These are phyloP conservation scores for Perizoma flavofasciatum DNA, from an alignment of 2,888 invertebrate species.

Conservation along the genomic window DNA sequence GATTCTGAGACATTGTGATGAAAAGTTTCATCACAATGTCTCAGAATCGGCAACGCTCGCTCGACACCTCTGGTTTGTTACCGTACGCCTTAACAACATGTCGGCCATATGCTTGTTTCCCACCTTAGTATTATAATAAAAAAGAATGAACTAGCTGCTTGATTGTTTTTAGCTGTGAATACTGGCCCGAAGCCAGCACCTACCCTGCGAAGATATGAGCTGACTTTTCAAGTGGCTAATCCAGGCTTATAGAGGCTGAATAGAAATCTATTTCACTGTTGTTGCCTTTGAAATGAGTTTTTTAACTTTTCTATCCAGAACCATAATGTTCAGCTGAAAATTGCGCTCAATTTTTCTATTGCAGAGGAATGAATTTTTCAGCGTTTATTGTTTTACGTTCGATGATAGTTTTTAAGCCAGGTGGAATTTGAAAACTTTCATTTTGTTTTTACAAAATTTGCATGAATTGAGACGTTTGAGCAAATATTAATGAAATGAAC, in stretches of 20 bases:
- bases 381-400: conserved; percentile 8
- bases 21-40: too few relatives aligned
- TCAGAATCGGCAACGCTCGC: too few relatives aligned
- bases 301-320: conserved; percentile 12
- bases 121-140: not conserved
- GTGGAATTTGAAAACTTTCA: not conserved
- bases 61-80: too few relatives aligned
- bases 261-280: conserved; percentile 29
- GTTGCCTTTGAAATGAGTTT: conserved; percentile 23
- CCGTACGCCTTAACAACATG: too few relatives aligned
- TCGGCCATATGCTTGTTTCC: too few relatives aligned
- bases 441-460: not conserved
- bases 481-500: not conserved
- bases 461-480: not conserved
- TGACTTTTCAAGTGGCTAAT: conserved; percentile 37
- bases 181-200: conserved; percentile 34
- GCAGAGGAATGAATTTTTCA: conserved; percentile 10
- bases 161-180: conserved; percentile 1
- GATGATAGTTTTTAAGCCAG: not conserved
- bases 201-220: conserved; percentile 29
- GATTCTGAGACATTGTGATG: too few relatives aligned
- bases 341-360: conserved; percentile 13
- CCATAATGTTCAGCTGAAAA: conserved; percentile 8
- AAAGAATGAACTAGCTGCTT: not conserved
- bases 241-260: conserved; percentile 29